These are phyloP conservation scores for Pseudachorutes palmiensis DNA, from an alignment of 1,140 invertebrate genomes.

Conservation along the genomic window DNA sequence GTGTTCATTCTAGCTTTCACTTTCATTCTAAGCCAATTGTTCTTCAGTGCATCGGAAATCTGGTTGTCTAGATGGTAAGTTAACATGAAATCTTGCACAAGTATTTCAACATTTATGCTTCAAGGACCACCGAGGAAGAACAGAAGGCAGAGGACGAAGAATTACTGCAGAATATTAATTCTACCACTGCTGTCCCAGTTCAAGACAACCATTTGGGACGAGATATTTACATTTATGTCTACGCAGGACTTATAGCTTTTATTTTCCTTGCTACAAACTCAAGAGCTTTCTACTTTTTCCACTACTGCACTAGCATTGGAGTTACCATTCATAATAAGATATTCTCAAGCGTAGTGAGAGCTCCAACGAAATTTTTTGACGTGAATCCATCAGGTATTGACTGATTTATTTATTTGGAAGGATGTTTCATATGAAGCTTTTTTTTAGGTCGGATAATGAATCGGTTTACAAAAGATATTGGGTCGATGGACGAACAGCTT, in stretches of 20 bases:
- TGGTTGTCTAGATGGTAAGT: slow-evolving; percentile 29
- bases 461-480: slow-evolving; percentile 43
- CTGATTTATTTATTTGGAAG: not conserved
- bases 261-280: slow-evolving; percentile 18
- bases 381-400: slow-evolving; percentile 58
- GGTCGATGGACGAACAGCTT: slow-evolving; percentile 52
- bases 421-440: not conserved
- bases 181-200: not conserved
- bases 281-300: slow-evolving; percentile 58
- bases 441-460: slow-evolving; percentile 38
- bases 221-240: slow-evolving; percentile 18
- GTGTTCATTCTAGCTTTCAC: slow-evolving; percentile 18
- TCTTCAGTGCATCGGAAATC: slow-evolving; percentile 21
- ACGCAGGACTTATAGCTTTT: slow-evolving; percentile 24
- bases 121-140: slow-evolving; percentile 22
- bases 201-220: not conserved
- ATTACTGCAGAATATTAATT: too few relatives aligned
- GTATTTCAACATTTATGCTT: not conserved
- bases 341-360: slow-evolving; percentile 60
- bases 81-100: not conserved
- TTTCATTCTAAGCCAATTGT: slow-evolving; percentile 19
- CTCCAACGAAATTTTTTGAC: slow-evolving; percentile 82
- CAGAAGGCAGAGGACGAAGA: not conserved
- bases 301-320: slow-evolving; percentile 71
- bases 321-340: slow-evolving; percentile 73